Base-by-base conservation (phyloP, 2,888 invertebrate species). In the Mythimna lalbum region DNA sequence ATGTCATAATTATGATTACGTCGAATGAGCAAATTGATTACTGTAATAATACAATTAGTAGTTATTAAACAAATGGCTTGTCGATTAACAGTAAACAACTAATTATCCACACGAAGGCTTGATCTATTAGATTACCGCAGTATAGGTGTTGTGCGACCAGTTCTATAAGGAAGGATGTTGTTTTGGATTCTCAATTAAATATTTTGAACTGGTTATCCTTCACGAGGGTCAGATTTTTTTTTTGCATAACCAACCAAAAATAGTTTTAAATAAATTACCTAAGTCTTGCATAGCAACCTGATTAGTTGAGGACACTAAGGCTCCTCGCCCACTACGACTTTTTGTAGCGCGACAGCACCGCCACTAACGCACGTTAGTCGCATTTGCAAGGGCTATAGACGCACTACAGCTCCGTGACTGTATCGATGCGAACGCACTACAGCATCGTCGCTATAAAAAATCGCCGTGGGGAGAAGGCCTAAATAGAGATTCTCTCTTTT, bases 11-110 rank as follows among this genome's bases (percentile, higher is more conserved):
- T 27, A 9, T 10, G 14, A 65, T 60, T 31, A 65, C 1, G 43
- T 50, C 6, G 19, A 50, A 50, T 56, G 33, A 19, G 4, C 21
- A 7, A 21, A 19, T 56, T 47, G 23, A 55, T 74, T 27, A 50
- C 10, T 23, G 19, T 43, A 21, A 21, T 67, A 36, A 73, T 21
- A 33, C 57, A 60, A 66, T 43, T 23, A 63, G 52, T 33, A 27
- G 47, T 52, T 47, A 47, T 49, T 59, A 65, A 36, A 50, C 4
- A 56, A 61, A 75, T 56, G 4, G 50, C 23, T 43, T 61, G 27
- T 50, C 50, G 56, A 67, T 73, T 73, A 56, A 60, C 39, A 47
- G 12, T 60, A 53, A 36, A 60, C 27, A 33, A 14, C 33, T 6
- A 36, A 53, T 23, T 36, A n/a, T 10, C 6, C 31, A 57, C 56